Base-by-base conservation (phyloP, 2,888 invertebrate genomes). In the Beris chalybata region DNA sequence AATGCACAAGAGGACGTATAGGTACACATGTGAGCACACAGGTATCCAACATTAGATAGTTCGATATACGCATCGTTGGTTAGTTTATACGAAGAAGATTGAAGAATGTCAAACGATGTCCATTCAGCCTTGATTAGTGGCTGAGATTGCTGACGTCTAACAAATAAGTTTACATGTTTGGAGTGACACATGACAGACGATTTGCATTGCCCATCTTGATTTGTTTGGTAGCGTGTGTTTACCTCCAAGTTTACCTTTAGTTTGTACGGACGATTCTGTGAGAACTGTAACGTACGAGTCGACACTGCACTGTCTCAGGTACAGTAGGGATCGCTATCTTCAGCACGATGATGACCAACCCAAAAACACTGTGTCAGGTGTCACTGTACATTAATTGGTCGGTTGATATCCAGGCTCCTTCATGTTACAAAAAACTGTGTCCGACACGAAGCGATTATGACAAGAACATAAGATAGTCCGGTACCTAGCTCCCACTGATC, bases 81-180 rank as follows among this genome's bases (percentile, higher is more conserved):
- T 38, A 38, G 38, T 38, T 38, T 38, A 38, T 30, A 31, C 31
- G 44, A 50, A 50, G 43, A 43, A 65, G 57, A 65, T 68, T 68
- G 65, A 68, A 56, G 63, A 65, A 65, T 68, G 65, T 65, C 56
- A 63, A 57, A 22, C 53, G 63, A 45, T 63, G 52, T 50, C 61
- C 61, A 52, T 45, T 31, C 53, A 53, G 30, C 43, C 55, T 66
- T 68, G 68, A 68, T 68, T 68, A 66, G 68, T 55, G 31, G 65
- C 66, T 66, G 66, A 57, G 68, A 68, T 68, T 58, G 68, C 63
- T 68, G 68, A 68, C 68, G 63, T 66, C 65, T 65, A 68, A 68
- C 68, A 68, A 68, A 68, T 68, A 68, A 68, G 65, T 63, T 66
- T 68, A 64, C 68, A 68, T 68, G 68, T 66, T 56, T 38, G 22